Evolutionary conservation across 2,888 invertebrate genomes (phyloP).

Genomic region (Tinea pellionella): DNA sequence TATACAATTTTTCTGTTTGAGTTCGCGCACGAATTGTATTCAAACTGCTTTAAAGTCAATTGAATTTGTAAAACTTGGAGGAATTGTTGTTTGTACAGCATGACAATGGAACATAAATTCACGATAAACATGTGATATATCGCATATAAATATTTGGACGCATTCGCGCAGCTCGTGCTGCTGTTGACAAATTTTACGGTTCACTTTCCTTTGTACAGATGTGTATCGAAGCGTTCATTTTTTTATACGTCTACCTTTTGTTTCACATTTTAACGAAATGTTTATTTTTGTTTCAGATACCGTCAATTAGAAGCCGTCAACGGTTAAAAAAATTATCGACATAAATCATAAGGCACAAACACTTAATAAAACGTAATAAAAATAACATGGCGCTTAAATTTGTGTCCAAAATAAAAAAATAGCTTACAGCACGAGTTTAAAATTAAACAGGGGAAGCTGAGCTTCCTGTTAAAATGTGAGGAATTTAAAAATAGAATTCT

Average conservation of each 20-base stretch:
- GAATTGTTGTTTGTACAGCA: not conserved
- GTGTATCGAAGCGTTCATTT: not conserved
- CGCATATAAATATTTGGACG: not conserved
- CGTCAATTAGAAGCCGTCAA: slow-evolving; percentile 8
- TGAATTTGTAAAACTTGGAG: slow-evolving; percentile 3
- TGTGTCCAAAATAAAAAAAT: not conserved
- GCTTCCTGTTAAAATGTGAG: slow-evolving; percentile 49
- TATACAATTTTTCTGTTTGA: not conserved
- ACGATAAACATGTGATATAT: slow-evolving; percentile 6
- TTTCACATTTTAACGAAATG: slow-evolving; percentile 6
- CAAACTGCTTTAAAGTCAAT: slow-evolving; percentile 1
- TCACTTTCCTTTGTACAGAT: not conserved
- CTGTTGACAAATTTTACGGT: slow-evolving; percentile 6
- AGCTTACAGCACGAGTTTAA: slow-evolving; percentile 1
- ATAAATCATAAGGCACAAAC: slow-evolving; percentile 7
- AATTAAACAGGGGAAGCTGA: slow-evolving; percentile 33
- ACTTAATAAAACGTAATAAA: slow-evolving; percentile 25
- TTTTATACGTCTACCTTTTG: not conserved
- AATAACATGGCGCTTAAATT: slow-evolving; percentile 48
- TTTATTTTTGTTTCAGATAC: slow-evolving; percentile 21
- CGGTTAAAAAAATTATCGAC: not conserved
- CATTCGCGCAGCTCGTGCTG: not conserved
- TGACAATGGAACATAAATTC: slow-evolving; percentile 5
- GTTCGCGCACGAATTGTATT: not conserved
- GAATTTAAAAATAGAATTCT: slow-evolving; percentile 32